Percentiles rank a stretch among this genome's conserved stretches.
phyloP scores from a whole-genome alignment of 1,140 invertebrate genomes.

The Eumeta japonica region DNA sequence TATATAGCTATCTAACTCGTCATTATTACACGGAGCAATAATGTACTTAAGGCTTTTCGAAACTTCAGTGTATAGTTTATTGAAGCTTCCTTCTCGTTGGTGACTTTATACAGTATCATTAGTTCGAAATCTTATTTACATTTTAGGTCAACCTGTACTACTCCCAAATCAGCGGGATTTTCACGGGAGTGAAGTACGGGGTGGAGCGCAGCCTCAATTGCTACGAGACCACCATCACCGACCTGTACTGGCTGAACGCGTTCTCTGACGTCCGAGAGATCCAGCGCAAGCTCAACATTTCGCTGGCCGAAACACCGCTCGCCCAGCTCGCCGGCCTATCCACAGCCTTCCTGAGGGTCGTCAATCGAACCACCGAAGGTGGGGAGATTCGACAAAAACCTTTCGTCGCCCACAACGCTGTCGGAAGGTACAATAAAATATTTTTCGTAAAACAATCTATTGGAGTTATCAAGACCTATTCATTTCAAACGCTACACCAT shows the following conservation, averaged over 20 bases:
- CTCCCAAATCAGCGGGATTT: conserved; percentile 68
- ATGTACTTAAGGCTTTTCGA: too few species aligned
- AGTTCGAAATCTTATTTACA: too few species aligned
- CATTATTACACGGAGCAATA: too few species aligned
- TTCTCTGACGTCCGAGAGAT: conserved; percentile 75
- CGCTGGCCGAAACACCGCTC: conserved; percentile 27
- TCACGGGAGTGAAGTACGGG: conserved; percentile 67
- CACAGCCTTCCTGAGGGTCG: conserved; percentile 40
- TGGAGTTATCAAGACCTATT: too few species aligned
- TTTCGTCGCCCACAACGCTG: conserved; percentile 56
- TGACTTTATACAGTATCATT: too few species aligned
- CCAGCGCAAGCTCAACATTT: conserved; percentile 43
- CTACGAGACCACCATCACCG: conserved; percentile 61
- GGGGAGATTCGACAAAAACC: conserved; percentile 38
- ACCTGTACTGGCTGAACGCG: conserved; percentile 74
- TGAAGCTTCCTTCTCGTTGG: too few species aligned
- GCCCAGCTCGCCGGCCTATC: conserved; percentile 36
- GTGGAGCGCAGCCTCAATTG: conserved; percentile 63
- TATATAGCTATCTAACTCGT: too few species aligned
- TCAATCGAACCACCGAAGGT: conserved; percentile 33
- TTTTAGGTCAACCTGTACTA: conserved; percentile 68
- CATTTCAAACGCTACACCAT: too few species aligned
- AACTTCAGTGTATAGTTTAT: too few species aligned
- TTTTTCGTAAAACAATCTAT: too few species aligned
- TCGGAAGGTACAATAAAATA: conserved; percentile 58